Base-by-base conservation (phyloP, 1,140 invertebrate species). In the Aphidius gifuensis region DNA sequence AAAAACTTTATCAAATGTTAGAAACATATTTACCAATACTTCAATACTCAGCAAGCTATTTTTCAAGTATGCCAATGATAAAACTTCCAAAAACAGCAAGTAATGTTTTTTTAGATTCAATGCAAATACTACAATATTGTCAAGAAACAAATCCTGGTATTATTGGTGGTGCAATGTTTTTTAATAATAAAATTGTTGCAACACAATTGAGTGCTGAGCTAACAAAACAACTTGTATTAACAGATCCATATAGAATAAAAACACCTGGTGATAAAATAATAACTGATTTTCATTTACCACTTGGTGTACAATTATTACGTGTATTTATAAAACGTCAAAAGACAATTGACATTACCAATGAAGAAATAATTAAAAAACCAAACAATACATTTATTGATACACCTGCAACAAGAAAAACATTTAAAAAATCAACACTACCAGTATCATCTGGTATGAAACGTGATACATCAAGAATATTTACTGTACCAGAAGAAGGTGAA, bases 1-100 rank as follows among this genome's bases (percentile, higher is more conserved):
- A 91, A 69, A 92, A 90, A 72, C 80, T 94, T 32, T 90, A 90
- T 76, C 87, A 89, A 72, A 89, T 92, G 71, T 90, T 93, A 72
- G 91, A 93, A 79, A 91, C 90, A 21, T 93, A 92, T 77, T 81
- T 93, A 54, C 91, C 91, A 45, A 87, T 92, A 70, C 80, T 93
- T 57, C 89, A 90, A 70, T 88, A 87, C 62, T 88, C 87, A 58
- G 87, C 89, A 21, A 88, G 89, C 77, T 86, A 90, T 66, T 92
- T 93, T 76, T 88, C 89, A 54, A 86, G 89, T 69, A 86, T 91
- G 66, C 88, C 90, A 48, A 86, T 87, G 74, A 76, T 92, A 64
- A 87, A 85, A 74, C 83, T 93, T 66, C 90, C 91, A 51, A 92
- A 92, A 83, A 92, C 88, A 79, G 89, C 89, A 38, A 91, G 88